Conservation (phyloP, 2,888 invertebrate species). For the Drosophila aldrichi region DNA sequence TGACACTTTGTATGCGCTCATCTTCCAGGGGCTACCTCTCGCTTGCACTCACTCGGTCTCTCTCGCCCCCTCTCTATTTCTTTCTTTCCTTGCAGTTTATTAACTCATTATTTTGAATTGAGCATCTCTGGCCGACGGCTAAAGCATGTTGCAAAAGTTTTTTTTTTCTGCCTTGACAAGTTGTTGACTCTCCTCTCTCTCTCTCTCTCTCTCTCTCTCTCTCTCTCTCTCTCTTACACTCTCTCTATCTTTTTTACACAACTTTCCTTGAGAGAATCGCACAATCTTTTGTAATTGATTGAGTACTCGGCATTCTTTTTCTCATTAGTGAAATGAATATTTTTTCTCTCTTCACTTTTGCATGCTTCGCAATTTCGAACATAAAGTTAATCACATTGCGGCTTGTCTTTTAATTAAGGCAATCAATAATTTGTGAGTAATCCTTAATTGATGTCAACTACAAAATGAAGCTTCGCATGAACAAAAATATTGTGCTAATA, state of each 20-base stretch:
- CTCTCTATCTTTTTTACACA: slow-evolving; percentile 32
- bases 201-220: background rate
- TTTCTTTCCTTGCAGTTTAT: slow-evolving; percentile 60
- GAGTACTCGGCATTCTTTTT: slow-evolving; percentile 57
- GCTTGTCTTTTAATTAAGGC: slow-evolving; percentile 57
- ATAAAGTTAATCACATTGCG: slow-evolving; percentile 25
- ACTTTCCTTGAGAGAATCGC: slow-evolving; percentile 39
- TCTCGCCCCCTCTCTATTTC: slow-evolving; percentile 11
- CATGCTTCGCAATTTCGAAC: slow-evolving; percentile 27
- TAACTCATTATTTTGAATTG: slow-evolving; percentile 75
- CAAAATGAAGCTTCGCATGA: background rate
- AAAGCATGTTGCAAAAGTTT: slow-evolving; percentile 57
- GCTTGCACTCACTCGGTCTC: slow-evolving; percentile 15
- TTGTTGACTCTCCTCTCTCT: slow-evolving; percentile 17
- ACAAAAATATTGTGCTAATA: background rate
- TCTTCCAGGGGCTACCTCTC: slow-evolving; percentile 35
- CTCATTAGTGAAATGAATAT: slow-evolving; percentile 59
- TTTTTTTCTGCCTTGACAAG: slow-evolving; percentile 46
- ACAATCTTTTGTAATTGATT: slow-evolving; percentile 54
- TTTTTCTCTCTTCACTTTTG: slow-evolving; percentile 45
- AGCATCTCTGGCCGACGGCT: no score
- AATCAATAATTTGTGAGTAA: slow-evolving; percentile 65
- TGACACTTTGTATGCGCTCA: slow-evolving; percentile 71
- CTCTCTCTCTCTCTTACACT: no score
- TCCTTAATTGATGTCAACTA: slow-evolving; percentile 39